Evolutionary conservation across 2,113 vertebrate genomes (phyloP), one percentile per base, ranked within the genome.

Genomic region (Lucifuga dentata): DNA sequence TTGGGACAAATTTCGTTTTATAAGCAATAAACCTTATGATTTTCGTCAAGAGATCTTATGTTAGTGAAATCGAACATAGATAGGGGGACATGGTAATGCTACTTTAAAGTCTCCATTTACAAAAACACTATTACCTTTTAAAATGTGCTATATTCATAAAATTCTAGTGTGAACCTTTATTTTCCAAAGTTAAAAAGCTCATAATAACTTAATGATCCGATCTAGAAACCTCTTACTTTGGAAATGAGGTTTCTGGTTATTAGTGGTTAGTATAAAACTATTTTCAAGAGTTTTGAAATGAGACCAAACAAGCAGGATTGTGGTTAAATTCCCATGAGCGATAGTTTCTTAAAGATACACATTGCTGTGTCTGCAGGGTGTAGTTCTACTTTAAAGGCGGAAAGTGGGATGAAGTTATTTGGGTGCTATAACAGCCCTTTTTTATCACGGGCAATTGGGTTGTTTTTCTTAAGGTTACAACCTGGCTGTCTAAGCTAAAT

Each of bases 1-100:
- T 95, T 94, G 93, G 95, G 67, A 93, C 92, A 93, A 90, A 94
- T 95, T 92, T 87, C 52, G 69, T 94, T 93, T 93, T 92, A 94
- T 94, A 87, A 91, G 90, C 92, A 91, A 93, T 94, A 86, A 92
- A 94, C 89, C 85, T 93, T 91, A 88, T 93, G 93, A 93, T 94
- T 88, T 81, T 78, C 55, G 79, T 74, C 63, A 76, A 58, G 73
- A 69, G 63, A 77, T 73, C 55, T 53, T 11, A 15, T 59, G 70
- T 58, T 73, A 51, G 46, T 62, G 58, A 29, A 60, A 73, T 51
- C 33, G 40, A 73, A 76, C 38, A 58, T n/a, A 51, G 44, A 9
- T 39, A 50, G 23, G 11, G 23, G n/a, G 16, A 19, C 17, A 32
- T 5, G 46, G 13, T 17, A 10, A 33, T 8, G 12, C 7, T 33